Evolutionary conservation across 2,113 vertebrate genomes (phyloP), one percentile per base, ranked within the genome.

Genomic region (Psittacara wagleri): DNA sequence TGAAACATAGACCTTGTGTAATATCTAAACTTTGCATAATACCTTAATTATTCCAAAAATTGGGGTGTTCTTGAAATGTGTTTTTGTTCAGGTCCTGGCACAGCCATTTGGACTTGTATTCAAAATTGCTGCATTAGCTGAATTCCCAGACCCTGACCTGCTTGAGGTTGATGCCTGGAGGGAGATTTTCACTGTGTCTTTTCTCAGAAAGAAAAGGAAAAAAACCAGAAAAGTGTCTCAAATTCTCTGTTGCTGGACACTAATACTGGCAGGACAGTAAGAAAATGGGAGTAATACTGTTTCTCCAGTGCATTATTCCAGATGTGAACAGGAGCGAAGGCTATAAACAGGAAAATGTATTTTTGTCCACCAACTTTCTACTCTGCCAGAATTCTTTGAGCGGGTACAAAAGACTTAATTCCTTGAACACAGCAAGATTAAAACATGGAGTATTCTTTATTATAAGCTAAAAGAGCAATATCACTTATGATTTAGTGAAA

Each of bases 31-130:
- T 89, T 74, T 13, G 46, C 83, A 46, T 92, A 94, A 86, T 84
- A 76, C 70, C 63, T 94, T 88, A 68, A 68, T 86, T 88, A 87
- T 79, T 91, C 57, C 20, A 88, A 69, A 95, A 94, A 80, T 94
- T 59, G 72, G 83, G 72, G 68, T 90, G 78, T 93, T 89, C 81
- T 96, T 94, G 51, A 96, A 96, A 94, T 93, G 86, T 96, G 96
- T 73, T 97, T 98, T 92, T 96, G 76, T 97, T 97, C 95, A 93
- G 68, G 68, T 95, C 44, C 90, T 96, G 94, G 96, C 95, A 72
- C 57, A 70, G 57, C 57, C 84, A 43, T 54, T 92, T 92, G 88
- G 68, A 85, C 62, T 92, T 94, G 81, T 88, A 92, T 88, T 95
- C 91, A 51, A 75, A 94, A 86, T 35, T 81, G 91, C 95, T 97